Conservation (phyloP, 2,797 vertebrate genomes). For the Notoglanidium macrostoma region DNA sequence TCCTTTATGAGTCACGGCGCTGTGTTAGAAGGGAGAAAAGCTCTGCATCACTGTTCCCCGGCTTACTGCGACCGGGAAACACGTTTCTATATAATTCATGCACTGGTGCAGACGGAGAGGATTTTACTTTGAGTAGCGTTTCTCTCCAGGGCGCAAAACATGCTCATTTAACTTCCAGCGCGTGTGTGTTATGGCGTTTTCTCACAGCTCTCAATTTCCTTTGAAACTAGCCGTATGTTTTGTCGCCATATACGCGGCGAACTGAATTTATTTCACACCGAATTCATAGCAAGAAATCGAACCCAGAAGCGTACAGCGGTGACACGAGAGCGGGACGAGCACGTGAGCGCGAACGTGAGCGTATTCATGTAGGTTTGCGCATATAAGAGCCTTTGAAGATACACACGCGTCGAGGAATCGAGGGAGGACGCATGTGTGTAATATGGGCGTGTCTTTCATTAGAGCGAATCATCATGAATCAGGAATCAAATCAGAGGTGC, state of each 20-base stretch:
- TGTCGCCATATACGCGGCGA: not conserved
- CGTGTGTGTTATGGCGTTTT: not conserved
- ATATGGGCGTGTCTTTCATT: not conserved
- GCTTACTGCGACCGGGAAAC: not conserved
- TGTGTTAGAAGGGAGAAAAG: not conserved
- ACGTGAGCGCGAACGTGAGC: not conserved
- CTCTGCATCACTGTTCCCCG: not conserved
- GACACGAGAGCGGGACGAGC: not conserved
- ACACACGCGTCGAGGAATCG: not conserved
- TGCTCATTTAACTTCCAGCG: not conserved
- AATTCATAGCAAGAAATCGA: not conserved
- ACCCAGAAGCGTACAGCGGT: not conserved
- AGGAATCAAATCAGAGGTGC: not conserved
- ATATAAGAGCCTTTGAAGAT: too few relatives aligned
- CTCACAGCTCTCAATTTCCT: not conserved
- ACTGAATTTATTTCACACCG: not conserved
- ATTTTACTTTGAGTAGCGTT: not conserved
- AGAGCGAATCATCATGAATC: not conserved
- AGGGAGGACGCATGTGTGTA: not conserved
- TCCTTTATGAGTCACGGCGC: not conserved
- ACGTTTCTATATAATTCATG: conserved; percentile 5
- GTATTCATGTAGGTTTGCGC: not conserved
- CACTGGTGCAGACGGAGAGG: conserved; percentile 19
- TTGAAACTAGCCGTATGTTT: not conserved
- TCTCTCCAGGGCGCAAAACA: not conserved